Base-by-base conservation (phyloP, 2,797 vertebrate genomes). In the Astyanax mexicanus region DNA sequence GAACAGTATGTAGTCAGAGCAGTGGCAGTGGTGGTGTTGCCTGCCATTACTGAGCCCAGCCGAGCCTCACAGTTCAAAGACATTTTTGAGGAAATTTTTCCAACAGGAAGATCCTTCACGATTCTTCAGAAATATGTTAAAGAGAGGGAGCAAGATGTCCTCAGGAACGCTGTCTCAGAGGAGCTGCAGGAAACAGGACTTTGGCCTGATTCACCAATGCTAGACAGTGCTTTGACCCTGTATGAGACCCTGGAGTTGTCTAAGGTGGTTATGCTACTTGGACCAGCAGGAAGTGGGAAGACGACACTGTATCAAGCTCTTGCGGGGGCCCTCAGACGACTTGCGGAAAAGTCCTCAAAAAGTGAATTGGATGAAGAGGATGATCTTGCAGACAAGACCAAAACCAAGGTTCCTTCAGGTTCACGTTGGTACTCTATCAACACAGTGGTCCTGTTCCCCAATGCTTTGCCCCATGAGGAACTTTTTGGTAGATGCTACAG, bases 221-320 rank as follows among this genome's bases (percentile, higher is more conserved):
- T 93, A 72, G 15, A 27, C 42, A 89, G 64, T 32, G 77, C 89
- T 62, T 73, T 93, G 15, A 86, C 88, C 62, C 89, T 98, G 21
- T 91, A 90, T 77, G 90, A 95, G 75, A 87, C 91, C 1, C 51
- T 96, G 69, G 88, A 78, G 60, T 79, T 47, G 2, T 86, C 89
- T 47, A 78, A 78, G 0, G 89, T 92, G 3, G 84, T 95, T 68
- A 72, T 96, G 15, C 91, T 98, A 25, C 71, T 95, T n/a, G 96
- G 96, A 3, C 91, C 92, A 1, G 49, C 89, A 0, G 96, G 95
- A 7, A 94, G 94, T 52, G 96, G 95, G 45, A 98, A 96, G 80
- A 95, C 93, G 21, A 89, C 91, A 32, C 92, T 92, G 75, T 94
- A 93, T 91, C 79, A 40, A 21, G 79, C 83, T 80, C 84, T 98